Evolutionary conservation across 1,140 invertebrate species (phyloP).

Genomic region (Pachyrhynchus sulphureomaculatus): DNA sequence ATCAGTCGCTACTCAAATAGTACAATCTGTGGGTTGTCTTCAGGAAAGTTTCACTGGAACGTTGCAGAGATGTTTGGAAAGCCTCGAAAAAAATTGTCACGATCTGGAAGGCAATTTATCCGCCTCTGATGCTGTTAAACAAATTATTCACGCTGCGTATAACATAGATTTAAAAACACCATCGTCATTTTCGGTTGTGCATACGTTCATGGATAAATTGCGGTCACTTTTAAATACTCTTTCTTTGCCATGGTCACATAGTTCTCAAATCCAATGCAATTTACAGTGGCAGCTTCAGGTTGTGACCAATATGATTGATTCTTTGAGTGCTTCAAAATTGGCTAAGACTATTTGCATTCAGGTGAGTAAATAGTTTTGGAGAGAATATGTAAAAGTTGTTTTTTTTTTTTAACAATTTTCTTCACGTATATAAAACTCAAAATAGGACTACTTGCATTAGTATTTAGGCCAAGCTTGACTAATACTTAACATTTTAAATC

Average conservation of each 20-base stretch:
- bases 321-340: conserved; percentile 69
- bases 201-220: conserved; percentile 75
- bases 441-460: too few species aligned
- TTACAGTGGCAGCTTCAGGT: conserved; percentile 73
- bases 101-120: conserved; percentile 60
- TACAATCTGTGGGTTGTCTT: conserved; percentile 80
- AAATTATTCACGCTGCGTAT: conserved; percentile 80
- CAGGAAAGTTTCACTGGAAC: conserved; percentile 82
- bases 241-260: conserved; percentile 65
- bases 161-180: conserved; percentile 81
- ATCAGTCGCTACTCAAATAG: conserved; percentile 77
- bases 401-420: too few species aligned
- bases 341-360: conserved; percentile 78
- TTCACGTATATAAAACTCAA: too few species aligned
- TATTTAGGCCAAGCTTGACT: too few species aligned
- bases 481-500: too few species aligned
- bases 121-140: conserved; percentile 77
- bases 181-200: conserved; percentile 72
- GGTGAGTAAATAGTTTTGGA: conserved; percentile 46
- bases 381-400: not conserved
- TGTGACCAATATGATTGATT: conserved; percentile 67
- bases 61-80: conserved; percentile 69
- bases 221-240: conserved; percentile 66
- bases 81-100: conserved; percentile 61
- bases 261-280: conserved; percentile 63